Evolutionary conservation across 2,888 invertebrate genomes (phyloP).

Genomic region (Yponomeuta plumbellus): DNA sequence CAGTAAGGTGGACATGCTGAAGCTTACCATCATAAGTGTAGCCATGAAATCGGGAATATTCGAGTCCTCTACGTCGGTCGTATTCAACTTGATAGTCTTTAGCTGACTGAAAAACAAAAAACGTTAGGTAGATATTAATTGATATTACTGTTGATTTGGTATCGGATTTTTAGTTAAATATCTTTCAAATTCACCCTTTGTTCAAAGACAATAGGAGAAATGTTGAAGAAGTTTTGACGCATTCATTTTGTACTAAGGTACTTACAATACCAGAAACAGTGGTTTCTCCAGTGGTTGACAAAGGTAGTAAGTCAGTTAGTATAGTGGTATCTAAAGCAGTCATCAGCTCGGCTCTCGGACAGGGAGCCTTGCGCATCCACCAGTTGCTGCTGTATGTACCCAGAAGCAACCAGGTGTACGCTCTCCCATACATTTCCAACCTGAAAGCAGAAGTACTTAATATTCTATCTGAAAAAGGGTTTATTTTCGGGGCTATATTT

Average conservation of each 20-base stretch:
- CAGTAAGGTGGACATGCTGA: neutral
- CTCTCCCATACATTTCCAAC: slow-evolving; percentile 91
- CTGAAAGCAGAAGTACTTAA: slow-evolving; percentile 68
- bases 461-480: too few relatives aligned
- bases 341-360: slow-evolving; percentile 83
- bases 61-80: slow-evolving; percentile 84
- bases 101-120: slow-evolving; percentile 81
- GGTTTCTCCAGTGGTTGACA: slow-evolving; percentile 90
- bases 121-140: neutral
- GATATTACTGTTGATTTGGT: too few relatives aligned
- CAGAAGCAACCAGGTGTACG: slow-evolving; percentile 96
- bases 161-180: too few relatives aligned
- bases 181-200: too few relatives aligned
- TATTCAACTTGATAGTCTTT: slow-evolving; percentile 92
- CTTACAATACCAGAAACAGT: slow-evolving; percentile 94
- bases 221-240: too few relatives aligned
- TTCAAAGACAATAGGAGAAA: too few relatives aligned
- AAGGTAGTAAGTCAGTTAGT: slow-evolving; percentile 89
- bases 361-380: slow-evolving; percentile 80
- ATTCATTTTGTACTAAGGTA: slow-evolving; percentile 24
- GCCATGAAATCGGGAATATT: slow-evolving; percentile 96
- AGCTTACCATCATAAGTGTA: slow-evolving; percentile 95
- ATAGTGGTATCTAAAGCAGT: slow-evolving; percentile 92
- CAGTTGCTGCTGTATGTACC: slow-evolving; percentile 91
- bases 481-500: too few relatives aligned